A percentile compares a stretch with the other conserved stretches of the same genome.
Conservation (phyloP, 2,797 vertebrate genomes). For the Arctocebus calabarensis region DNA sequence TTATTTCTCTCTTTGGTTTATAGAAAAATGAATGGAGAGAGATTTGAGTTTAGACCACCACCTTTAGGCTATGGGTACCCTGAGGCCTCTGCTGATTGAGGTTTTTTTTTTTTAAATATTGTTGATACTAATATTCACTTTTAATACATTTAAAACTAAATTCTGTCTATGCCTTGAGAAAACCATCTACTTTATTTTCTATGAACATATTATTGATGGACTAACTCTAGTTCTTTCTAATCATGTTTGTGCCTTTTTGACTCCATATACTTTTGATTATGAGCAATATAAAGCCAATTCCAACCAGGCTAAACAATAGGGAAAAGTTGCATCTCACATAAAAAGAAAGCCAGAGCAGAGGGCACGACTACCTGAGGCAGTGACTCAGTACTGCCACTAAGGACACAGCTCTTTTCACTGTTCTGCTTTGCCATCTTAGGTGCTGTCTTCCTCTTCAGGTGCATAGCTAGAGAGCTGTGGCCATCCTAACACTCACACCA, state of each 20-base stretch:
- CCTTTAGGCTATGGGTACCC: background rate
- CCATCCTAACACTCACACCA: background rate
- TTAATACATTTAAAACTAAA: constrained; percentile 24
- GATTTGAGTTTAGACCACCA: background rate
- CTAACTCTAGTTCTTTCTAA: constrained; percentile 2
- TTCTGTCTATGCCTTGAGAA: background rate
- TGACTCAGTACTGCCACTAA: background rate
- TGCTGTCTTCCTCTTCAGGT: background rate
- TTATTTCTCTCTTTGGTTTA: background rate
- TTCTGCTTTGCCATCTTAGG: background rate
- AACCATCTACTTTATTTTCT: constrained; percentile 3
- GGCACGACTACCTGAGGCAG: too few species aligned
- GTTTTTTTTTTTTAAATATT: background rate
- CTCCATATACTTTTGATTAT: background rate
- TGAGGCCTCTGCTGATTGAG: background rate
- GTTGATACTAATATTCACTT: background rate
- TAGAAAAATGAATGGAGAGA: background rate
- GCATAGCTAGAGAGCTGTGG: background rate
- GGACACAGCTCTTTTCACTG: background rate
- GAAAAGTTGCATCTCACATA: background rate
- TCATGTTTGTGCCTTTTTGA: background rate
- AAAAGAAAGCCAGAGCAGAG: background rate
- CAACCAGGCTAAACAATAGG: background rate
- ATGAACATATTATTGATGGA: background rate
- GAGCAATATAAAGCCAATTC: background rate